These are phyloP conservation scores for Leptopilina boulardi DNA, from an alignment of 1,140 invertebrate genomes.

Conservation along the genomic window DNA sequence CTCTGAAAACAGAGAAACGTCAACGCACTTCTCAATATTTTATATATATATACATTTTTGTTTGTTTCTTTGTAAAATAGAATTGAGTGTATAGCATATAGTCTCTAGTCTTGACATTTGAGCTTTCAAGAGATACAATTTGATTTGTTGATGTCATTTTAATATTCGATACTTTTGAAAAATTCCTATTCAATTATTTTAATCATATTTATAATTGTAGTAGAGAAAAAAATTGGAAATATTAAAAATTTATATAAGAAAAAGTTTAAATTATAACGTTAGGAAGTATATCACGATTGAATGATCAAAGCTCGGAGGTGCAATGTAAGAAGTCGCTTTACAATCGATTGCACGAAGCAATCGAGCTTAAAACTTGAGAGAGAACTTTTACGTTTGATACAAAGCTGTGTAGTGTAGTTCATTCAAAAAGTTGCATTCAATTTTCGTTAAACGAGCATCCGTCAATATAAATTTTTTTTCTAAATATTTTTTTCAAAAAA, in stretches of 20 bases:
- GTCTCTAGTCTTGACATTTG: slow-evolving; percentile 18
- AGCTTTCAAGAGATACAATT: slow-evolving; percentile 9
- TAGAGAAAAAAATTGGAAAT: too few species aligned
- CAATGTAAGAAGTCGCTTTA: slow-evolving; percentile 49
- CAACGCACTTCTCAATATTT: slow-evolving; percentile 33
- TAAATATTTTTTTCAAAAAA: too few species aligned
- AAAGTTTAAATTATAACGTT: neutral
- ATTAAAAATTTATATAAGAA: neutral
- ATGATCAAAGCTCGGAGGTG: slow-evolving; percentile 4
- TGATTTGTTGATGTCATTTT: neutral
- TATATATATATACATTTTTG: slow-evolving; percentile 1
- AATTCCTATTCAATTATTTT: too few species aligned
- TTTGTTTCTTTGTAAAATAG: slow-evolving; percentile 29
- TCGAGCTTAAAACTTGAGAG: slow-evolving; percentile 40
- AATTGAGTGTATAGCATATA: slow-evolving; percentile 30
- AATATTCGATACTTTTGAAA: neutral
- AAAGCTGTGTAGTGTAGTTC: neutral
- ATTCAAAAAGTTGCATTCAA: slow-evolving; percentile 13
- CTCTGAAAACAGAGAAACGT: slow-evolving; percentile 16
- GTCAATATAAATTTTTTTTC: too few species aligned
- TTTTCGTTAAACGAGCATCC: slow-evolving; percentile 4
- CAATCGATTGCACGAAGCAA: slow-evolving; percentile 51
- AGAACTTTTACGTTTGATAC: slow-evolving; percentile 29
- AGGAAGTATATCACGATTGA: slow-evolving; percentile 2
- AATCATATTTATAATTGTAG: too few species aligned